Base-by-base conservation (phyloP, 2,113 vertebrate genomes). In the Campylomormyrus numenius region DNA sequence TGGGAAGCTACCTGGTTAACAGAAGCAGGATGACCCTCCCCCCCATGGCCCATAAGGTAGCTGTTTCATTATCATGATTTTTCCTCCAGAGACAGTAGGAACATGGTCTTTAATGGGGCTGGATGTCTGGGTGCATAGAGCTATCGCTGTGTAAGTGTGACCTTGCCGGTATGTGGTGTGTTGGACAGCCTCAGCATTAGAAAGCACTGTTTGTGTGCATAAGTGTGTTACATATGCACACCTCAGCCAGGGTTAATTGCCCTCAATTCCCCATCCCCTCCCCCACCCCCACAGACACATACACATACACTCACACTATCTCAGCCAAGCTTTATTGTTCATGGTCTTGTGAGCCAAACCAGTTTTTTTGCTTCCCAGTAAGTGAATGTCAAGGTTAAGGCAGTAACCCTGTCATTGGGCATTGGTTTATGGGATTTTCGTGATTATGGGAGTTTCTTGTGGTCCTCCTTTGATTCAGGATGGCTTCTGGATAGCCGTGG, bases 381-480 rank as follows among this genome's bases (percentile, higher is more conserved):
- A 87, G 95, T 94, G 92, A 96, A 94, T 95, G 95, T 97, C 97
- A 97, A 97, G 96, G 96, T 95, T 96, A 97, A 95, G 93, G 95
- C 93, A 94, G 95, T 97, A 96, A 94, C 93, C 96, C 96, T 96
- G 96, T 96, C 94, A 90, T 92, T 91, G 89, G 94, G 91, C 89
- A 92, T 91, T 95, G 96, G 96, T 97, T 96, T 96, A 96, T 94
- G 95, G 95, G 95, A 94, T 92, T 87, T 91, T 88, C 85, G 93
- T 91, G 95, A 94, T 92, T 74, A 92, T 94, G 94, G 42, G 92
- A 87, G 91, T 70, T 53, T 90, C 93, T 91, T 92, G 52, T 85
- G 89, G 21, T 6, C 85, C 48, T 88, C 52, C 80, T 94, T 93
- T 94, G 92, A 93, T 92, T 92, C 66, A 4, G 58, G 21, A n/a